Conservation (phyloP, 92 coral and sea anemone species). For the Diadumene lineata region DNA sequence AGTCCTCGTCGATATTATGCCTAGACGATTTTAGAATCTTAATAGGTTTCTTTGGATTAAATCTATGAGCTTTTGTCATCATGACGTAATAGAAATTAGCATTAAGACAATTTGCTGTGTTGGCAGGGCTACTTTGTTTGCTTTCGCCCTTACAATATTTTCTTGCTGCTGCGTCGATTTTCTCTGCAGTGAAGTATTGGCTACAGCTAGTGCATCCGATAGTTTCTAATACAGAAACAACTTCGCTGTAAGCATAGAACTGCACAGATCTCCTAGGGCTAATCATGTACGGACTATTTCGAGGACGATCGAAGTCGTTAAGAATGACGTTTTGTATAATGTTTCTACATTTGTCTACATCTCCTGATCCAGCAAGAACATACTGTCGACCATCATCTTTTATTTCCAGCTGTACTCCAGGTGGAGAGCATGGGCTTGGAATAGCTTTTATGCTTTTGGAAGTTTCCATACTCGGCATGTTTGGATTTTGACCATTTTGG, state of each 20-base stretch:
- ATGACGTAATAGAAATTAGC: slow-evolving; percentile 26
- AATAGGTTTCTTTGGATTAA: neutral
- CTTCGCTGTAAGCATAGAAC: slow-evolving; percentile 18
- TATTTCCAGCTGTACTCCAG: slow-evolving; percentile 1
- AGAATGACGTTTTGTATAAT: neutral
- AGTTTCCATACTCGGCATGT: neutral
- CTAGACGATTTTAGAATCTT: neutral
- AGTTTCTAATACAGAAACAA: neutral
- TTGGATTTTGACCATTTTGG: neutral
- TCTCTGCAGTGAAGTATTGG: slow-evolving; percentile 10
- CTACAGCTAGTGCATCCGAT: slow-evolving; percentile 10
- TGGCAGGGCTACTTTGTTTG: neutral
- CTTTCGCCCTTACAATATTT: neutral
- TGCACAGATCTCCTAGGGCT: neutral
- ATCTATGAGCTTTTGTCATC: slow-evolving; percentile 12
- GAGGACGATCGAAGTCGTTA: neutral
- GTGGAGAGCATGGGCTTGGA: slow-evolving; percentile 19
- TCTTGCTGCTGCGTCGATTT: slow-evolving; percentile 21
- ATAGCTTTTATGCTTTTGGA: neutral
- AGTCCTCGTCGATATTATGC: slow-evolving; percentile 29
- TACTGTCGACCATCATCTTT: neutral
- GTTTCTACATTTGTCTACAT: slow-evolving; percentile 15
- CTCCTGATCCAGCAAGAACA: slow-evolving; percentile 4
- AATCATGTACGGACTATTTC: slow-evolving; percentile 17
- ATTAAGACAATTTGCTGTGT: slow-evolving; percentile 12